Evolutionary conservation across 2,113 vertebrate genomes (phyloP).

Genomic region (Aviceda subcristata): DNA sequence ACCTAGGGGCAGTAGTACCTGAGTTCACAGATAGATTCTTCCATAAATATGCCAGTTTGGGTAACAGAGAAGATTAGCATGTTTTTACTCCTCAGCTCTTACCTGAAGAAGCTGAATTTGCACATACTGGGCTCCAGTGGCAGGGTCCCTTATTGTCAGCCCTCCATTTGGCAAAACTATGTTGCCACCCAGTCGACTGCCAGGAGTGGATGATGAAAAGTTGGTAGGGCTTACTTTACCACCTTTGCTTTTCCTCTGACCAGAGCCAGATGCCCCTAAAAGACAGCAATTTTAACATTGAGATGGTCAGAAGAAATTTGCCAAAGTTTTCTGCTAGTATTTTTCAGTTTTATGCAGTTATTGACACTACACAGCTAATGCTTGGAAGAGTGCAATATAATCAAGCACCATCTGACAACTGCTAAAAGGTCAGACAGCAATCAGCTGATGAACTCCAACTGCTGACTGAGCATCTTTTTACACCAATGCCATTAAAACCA

Average conservation of each 20-base stretch:
- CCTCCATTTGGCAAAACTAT: constrained; percentile 73
- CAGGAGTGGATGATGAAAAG: constrained; percentile 26
- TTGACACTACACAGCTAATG: not conserved
- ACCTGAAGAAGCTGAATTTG: constrained; percentile 95
- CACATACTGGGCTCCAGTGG: constrained; percentile 83
- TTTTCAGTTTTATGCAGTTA: not conserved
- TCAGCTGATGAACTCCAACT: not conserved
- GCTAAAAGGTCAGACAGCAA: not conserved
- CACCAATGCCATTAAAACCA: not conserved
- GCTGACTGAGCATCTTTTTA: not conserved
- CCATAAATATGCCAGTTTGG: not conserved
- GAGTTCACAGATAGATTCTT: not conserved
- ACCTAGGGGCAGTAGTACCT: not conserved
- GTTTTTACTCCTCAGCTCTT: not conserved
- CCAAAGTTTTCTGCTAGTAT: not conserved
- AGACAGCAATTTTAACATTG: not conserved
- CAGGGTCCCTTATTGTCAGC: constrained; percentile 80
- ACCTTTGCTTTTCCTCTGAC: constrained; percentile 80
- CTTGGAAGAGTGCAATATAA: not conserved
- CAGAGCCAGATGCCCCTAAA: constrained; percentile 69
- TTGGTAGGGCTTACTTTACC: constrained; percentile 57
- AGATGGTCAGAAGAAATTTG: not conserved
- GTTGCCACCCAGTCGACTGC: constrained; percentile 71
- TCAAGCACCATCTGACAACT: not conserved
- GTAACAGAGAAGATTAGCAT: not conserved